Conservation (phyloP, 1,140 invertebrate genomes). For the Triops longicaudatus region DNA sequence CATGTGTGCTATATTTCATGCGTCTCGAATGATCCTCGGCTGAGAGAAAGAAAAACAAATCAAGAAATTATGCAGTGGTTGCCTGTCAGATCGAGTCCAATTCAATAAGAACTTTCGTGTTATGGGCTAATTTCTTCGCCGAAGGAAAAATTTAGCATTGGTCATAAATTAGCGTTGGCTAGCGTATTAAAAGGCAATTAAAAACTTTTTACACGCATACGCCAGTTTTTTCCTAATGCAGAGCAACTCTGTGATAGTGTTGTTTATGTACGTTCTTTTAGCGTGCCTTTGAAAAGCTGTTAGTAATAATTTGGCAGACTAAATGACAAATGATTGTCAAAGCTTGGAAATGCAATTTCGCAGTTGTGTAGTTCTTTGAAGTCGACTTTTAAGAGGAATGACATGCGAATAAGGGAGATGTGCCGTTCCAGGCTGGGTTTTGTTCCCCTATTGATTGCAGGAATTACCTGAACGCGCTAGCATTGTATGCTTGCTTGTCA, state of each 20-base stretch:
- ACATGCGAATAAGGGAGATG: neutral
- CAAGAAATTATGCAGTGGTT: neutral
- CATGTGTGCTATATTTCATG: neutral
- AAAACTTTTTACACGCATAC: neutral
- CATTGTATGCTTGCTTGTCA: neutral
- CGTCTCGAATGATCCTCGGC: neutral
- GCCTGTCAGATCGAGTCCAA: neutral
- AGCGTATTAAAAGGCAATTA: no score
- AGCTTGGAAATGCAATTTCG: neutral
- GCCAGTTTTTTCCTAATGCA: neutral
- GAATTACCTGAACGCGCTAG: neutral
- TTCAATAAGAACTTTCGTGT: no score
- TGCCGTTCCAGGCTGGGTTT: neutral
- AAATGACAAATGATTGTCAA: neutral
- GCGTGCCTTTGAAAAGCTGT: neutral
- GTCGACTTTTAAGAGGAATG: neutral
- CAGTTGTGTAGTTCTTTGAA: neutral
- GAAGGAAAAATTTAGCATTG: no score
- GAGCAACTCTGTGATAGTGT: neutral
- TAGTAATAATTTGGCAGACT: neutral
- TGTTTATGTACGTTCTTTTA: neutral
- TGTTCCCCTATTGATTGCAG: neutral
- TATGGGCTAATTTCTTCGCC: no score
- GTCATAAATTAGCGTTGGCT: no score
- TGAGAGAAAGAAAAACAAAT: neutral